Evolutionary conservation across 1,140 invertebrate genomes (phyloP).

Genomic region (Scylla paramamosain): DNA sequence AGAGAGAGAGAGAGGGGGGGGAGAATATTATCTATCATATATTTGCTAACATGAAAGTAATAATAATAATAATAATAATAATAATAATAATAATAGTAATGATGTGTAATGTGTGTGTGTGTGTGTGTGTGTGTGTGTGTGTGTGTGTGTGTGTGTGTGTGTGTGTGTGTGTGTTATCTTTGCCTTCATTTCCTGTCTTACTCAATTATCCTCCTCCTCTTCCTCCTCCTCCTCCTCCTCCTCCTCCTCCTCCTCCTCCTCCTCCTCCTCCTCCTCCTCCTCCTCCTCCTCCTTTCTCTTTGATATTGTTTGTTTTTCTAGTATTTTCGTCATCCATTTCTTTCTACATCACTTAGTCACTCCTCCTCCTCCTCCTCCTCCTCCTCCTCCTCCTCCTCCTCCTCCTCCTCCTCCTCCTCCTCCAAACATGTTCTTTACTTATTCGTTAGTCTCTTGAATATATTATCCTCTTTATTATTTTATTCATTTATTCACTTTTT

Average conservation of each 20-base stretch:
- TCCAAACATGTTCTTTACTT: too few species aligned
- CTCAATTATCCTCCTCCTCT: too few species aligned
- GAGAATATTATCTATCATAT: not conserved
- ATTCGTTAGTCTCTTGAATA: not conserved
- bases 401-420: not conserved
- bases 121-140: not conserved
- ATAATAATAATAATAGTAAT: not conserved
- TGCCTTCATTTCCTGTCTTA: too few species aligned
- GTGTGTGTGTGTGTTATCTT: too few species aligned
- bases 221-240: not conserved
- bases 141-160: too few species aligned
- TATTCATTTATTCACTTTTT: not conserved
- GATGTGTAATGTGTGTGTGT: not conserved
- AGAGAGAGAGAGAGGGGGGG: not conserved
- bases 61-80: not conserved
- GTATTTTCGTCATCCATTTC: not conserved
- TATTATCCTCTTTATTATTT: not conserved
- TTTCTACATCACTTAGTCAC: too few species aligned
- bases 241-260: not conserved
- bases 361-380: not conserved
- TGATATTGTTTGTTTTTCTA: too few species aligned
- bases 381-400: constrained; percentile 31
- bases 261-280: not conserved
- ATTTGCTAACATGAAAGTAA: not conserved
- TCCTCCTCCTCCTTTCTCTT: not conserved